Evolutionary conservation across 1,140 invertebrate species (phyloP).

Genomic region (Meloidogyne chitwoodi): DNA sequence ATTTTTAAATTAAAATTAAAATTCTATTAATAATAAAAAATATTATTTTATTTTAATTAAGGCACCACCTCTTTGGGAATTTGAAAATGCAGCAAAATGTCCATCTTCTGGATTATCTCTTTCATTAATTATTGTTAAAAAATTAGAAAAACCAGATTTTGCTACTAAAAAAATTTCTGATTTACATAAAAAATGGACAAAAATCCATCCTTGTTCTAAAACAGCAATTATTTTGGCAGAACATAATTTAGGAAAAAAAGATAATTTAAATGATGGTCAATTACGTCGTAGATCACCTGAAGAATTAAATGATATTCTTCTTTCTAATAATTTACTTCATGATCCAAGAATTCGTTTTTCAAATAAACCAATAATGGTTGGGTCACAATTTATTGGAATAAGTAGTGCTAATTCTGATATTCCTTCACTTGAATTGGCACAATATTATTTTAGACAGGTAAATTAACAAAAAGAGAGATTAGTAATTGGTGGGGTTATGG

Average conservation of each 20-base stretch:
- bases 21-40: too few species aligned
- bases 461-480: too few species aligned
- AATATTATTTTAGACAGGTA: neutral
- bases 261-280: neutral
- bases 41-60: too few species aligned
- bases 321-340: neutral
- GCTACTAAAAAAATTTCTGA: neutral
- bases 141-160: neutral
- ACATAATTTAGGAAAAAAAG: neutral
- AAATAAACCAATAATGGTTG: neutral
- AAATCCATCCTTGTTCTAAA: neutral
- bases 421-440: neutral
- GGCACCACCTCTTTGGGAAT: neutral
- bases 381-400: neutral
- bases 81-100: neutral
- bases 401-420: neutral
- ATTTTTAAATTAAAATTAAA: too few species aligned
- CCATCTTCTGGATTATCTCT: neutral
- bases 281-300: neutral
- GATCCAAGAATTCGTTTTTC: neutral
- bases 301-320: neutral
- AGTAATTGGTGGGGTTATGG: too few species aligned
- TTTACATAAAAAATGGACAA: neutral
- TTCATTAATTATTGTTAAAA: neutral
- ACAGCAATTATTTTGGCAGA: neutral